Percentiles rank a stretch among this genome's conserved stretches.
Conservation (phyloP, 2,888 invertebrate genomes). For the Drosophila paracracens region DNA sequence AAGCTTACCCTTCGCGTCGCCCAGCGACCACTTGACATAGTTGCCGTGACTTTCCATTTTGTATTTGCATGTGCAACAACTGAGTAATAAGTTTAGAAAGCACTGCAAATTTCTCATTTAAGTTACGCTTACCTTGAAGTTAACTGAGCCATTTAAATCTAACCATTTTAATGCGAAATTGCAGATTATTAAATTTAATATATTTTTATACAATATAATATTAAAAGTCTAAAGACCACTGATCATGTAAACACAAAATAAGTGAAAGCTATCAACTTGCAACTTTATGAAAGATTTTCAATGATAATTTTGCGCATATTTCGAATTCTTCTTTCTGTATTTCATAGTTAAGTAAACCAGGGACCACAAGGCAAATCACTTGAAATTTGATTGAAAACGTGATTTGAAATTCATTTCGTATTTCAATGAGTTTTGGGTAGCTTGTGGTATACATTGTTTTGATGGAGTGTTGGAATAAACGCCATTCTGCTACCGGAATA, state of each 20-base stretch:
- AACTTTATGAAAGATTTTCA: slow-evolving; percentile 16
- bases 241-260: slow-evolving; percentile 5
- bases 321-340: slow-evolving; percentile 31
- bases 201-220: not conserved
- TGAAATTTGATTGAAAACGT: slow-evolving; percentile 53
- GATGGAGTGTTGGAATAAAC: not conserved
- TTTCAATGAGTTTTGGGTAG: not conserved
- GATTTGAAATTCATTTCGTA: slow-evolving; percentile 60
- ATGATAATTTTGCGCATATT: slow-evolving; percentile 22
- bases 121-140: slow-evolving; percentile 6
- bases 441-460: slow-evolving; percentile 8
- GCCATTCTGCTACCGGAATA: not conserved
- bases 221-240: not conserved
- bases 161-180: not conserved
- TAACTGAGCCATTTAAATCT: not conserved
- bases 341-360: slow-evolving; percentile 5
- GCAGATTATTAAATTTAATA: not conserved
- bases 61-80: slow-evolving; percentile 51
- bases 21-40: slow-evolving; percentile 29
- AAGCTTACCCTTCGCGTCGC: slow-evolving; percentile 12
- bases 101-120: slow-evolving; percentile 29
- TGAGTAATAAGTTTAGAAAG: slow-evolving; percentile 40
- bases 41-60: slow-evolving; percentile 45
- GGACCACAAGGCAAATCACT: slow-evolving; percentile 9
- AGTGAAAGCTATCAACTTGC: slow-evolving; percentile 11